Evolutionary conservation across 2,797 vertebrate species (phyloP), one percentile per base, ranked within the genome.

Genomic region (Sebastes ruberrimus): DNA sequence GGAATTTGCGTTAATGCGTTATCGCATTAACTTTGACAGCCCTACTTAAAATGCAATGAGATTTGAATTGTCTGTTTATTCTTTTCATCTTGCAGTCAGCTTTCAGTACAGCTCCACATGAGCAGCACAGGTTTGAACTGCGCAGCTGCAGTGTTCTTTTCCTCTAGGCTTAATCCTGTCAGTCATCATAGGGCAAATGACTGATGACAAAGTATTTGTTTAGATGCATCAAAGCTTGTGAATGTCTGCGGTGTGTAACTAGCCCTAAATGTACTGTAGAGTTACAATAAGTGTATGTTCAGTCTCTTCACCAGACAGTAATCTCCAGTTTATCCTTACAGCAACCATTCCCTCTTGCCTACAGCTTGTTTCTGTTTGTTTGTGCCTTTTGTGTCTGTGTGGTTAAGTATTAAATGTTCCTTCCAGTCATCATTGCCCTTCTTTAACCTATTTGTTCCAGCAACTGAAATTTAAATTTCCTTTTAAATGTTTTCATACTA

Each of bases 101-200:
- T 53, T 70, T 78, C 16, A 25, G 28, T 52, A n/a, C 22, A 57
- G 38, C 78, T 42, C 35, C 62, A 77, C 22, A 64, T 71, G 70
- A 82, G 55, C 46, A 74, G 22, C 28, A 64, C 62, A 82, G 28
- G 22, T 57, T 81, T 68, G 56, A 77, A 70, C 14, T 53, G 22
- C 61, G 70, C 27, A 70, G 35, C 35, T 76, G 63, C 62, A 35
- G 22, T 22, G n/a, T 71, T 73, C 56, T 67, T 78, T 20, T 79
- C 53, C 66, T 57, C 35, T 16, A 6, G 38, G 33, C 22, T 65
- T 68, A 70, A 65, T 42, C 23, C 20, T 52, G 38, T 72, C 46
- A 62, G 67, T 66, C 32, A 57, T 67, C 10, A 73, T 57, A 42
- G 62, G 9, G 67, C 42, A 61, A 64, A 75, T 27, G 10, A 73